Percentiles rank a stretch among this genome's conserved stretches.
Evolutionary conservation across 2,888 invertebrate species (phyloP).

Genomic region (Diogma glabrata): DNA sequence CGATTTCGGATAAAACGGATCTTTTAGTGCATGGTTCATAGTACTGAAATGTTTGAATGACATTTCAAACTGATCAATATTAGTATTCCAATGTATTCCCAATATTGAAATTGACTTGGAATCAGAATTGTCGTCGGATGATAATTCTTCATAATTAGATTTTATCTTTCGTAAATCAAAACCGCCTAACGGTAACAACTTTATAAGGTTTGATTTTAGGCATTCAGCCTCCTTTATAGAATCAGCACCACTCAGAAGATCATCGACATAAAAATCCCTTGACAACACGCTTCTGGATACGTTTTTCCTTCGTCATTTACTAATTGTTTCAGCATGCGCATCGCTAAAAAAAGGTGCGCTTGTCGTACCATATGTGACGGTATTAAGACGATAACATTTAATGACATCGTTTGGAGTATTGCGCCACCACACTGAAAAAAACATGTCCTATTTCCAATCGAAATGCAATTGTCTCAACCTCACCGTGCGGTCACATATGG

Average conservation of each 20-base stretch:
- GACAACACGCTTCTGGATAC: background rate
- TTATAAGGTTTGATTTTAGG: background rate
- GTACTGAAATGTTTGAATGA: background rate
- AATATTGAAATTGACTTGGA: background rate
- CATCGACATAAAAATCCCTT: background rate
- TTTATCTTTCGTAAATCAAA: background rate
- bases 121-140: background rate
- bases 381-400: too few species aligned
- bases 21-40: background rate
- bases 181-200: background rate
- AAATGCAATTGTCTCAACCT: too few species aligned
- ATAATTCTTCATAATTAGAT: background rate
- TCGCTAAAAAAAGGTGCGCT: too few species aligned
- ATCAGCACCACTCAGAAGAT: background rate
- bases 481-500: too few species aligned
- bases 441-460: too few species aligned
- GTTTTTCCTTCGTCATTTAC: background rate
- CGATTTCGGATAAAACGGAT: background rate
- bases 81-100: background rate
- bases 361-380: too few species aligned
- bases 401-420: too few species aligned
- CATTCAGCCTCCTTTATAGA: background rate
- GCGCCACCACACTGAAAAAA: too few species aligned
- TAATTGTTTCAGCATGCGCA: background rate
- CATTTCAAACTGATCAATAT: background rate